Percentiles rank a stretch among this genome's conserved stretches.
These are phyloP conservation scores for Andricus curvator DNA, from an alignment of 2,888 invertebrate species.

Conservation along the genomic window DNA sequence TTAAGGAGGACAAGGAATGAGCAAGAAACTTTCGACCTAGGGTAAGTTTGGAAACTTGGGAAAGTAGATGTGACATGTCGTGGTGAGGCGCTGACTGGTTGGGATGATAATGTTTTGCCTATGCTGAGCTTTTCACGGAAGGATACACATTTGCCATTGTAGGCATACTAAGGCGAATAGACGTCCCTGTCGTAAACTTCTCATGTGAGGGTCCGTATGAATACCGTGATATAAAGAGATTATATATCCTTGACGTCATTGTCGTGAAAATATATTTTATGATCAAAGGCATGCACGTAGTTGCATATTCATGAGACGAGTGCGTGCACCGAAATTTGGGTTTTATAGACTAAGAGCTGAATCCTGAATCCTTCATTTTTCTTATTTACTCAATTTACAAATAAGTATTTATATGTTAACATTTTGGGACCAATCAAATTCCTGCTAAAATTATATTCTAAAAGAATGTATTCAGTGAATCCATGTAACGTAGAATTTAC, in stretches of 20 bases:
- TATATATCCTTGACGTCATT: not conserved
- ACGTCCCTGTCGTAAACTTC: conserved; percentile 53
- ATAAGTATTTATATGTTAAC: no score
- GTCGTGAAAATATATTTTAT: not conserved
- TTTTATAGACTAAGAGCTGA: not conserved
- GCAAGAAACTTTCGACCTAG: not conserved
- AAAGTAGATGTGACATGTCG: not conserved
- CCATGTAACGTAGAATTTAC: no score
- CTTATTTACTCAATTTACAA: no score
- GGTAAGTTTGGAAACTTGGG: conserved; percentile 1
- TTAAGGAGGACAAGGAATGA: not conserved
- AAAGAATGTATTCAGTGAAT: no score
- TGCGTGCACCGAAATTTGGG: not conserved
- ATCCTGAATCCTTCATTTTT: not conserved
- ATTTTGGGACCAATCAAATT: no score
- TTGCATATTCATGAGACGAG: not conserved
- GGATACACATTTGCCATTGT: not conserved
- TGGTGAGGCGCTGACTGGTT: not conserved
- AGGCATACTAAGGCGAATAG: conserved; percentile 51
- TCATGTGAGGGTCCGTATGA: conserved; percentile 48
- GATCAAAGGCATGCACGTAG: not conserved
- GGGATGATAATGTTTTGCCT: not conserved
- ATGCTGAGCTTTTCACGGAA: not conserved
- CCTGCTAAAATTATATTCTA: no score
- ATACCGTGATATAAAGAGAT: conserved; percentile 50